Conservation (phyloP, 1,140 invertebrate species). For the Trigoniulus corallinus region DNA sequence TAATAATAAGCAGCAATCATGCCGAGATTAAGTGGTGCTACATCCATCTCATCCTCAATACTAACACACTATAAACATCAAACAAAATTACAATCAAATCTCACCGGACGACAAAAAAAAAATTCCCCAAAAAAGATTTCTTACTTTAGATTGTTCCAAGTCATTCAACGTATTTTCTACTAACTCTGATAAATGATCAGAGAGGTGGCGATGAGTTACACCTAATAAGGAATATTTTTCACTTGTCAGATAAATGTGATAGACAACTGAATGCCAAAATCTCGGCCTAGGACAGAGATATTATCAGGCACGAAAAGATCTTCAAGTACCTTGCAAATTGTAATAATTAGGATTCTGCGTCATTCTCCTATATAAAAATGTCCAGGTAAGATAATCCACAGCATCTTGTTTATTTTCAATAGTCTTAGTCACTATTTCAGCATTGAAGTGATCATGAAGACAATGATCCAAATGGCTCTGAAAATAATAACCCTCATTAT, state of each 20-base stretch:
- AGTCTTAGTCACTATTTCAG: conserved; percentile 98
- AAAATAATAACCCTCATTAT: too few relatives aligned
- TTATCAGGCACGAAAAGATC: conserved; percentile 1
- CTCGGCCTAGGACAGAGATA: neutral
- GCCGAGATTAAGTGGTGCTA: conserved; percentile 86
- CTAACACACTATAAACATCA: conserved; percentile 56
- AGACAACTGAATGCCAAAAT: too few relatives aligned
- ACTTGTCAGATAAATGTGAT: neutral
- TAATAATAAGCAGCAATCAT: conserved; percentile 99
- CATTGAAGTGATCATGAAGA: conserved; percentile 98
- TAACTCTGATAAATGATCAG: conserved; percentile 94
- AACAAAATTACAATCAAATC: neutral
- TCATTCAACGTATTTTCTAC: conserved; percentile 92
- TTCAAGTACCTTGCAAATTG: conserved; percentile 57
- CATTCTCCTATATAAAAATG: conserved; percentile 87
- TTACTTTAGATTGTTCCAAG: conserved; percentile 79
- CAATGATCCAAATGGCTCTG: conserved; percentile 87
- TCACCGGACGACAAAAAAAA: neutral
- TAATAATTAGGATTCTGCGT: conserved; percentile 99
- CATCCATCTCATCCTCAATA: conserved; percentile 96
- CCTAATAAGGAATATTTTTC: conserved; percentile 27
- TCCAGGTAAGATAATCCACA: conserved; percentile 99
- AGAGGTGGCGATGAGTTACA: conserved; percentile 89
- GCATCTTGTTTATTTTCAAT: conserved; percentile 99
- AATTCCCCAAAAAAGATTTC: conserved; percentile 4